A percentile compares a stretch with the other conserved stretches of the same genome.
phyloP scores from a whole-genome alignment of 2,797 vertebrate species.

The Lacerta agilis region DNA sequence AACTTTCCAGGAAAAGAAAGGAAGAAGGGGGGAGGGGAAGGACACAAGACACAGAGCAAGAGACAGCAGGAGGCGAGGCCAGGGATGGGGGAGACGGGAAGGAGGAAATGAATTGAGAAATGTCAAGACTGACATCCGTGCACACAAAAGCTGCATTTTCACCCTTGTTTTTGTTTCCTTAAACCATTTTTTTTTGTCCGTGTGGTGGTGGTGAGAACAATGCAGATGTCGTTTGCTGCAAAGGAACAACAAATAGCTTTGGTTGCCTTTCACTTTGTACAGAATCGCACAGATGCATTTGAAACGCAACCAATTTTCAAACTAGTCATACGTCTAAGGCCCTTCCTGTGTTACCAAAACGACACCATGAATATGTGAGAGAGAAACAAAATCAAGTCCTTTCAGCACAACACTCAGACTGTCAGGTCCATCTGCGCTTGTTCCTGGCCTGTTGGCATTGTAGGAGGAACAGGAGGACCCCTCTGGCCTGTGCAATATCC shows the following conservation, averaged over 20 bases:
- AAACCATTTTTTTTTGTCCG: not conserved
- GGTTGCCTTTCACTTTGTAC: constrained; percentile 8
- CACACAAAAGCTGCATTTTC: constrained; percentile 22
- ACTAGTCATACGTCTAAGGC: rapidly evolving
- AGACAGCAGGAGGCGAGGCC: constrained; percentile 5
- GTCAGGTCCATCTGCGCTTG: not conserved
- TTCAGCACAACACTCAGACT: not conserved
- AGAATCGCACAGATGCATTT: constrained; percentile 28
- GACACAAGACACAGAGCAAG: not conserved
- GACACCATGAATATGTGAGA: not conserved
- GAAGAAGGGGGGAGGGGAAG: not conserved
- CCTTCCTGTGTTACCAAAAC: constrained; percentile 27
- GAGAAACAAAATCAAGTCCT: constrained; percentile 40
- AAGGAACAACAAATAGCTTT: constrained; percentile 43
- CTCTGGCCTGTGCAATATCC: not conserved
- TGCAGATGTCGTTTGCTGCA: not conserved
- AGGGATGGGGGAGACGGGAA: not conserved
- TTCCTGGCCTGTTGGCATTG: not conserved
- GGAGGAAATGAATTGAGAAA: not conserved
- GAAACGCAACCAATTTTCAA: constrained; percentile 43
- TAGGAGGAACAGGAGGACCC: not conserved
- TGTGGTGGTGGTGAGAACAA: constrained; percentile 25
- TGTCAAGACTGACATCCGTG: not conserved
- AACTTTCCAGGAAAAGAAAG: constrained; percentile 23
- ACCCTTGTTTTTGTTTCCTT: constrained; percentile 27